These are phyloP conservation scores for Promerops cafer DNA, from an alignment of 2,113 vertebrate genomes.

Conservation along the genomic window DNA sequence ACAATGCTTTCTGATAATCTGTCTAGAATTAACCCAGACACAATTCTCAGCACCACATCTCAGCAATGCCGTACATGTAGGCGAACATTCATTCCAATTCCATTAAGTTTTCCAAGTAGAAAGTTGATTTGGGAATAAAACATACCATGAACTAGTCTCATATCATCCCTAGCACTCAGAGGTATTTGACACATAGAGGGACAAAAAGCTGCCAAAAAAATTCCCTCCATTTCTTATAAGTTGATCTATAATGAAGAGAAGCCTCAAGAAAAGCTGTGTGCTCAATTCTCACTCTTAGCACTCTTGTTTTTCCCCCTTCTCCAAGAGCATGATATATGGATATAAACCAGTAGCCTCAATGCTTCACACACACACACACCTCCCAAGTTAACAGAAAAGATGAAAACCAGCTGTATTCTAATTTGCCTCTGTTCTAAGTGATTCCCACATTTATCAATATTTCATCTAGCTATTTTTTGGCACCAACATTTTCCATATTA, in stretches of 20 bases:
- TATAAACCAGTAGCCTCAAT: constrained; percentile 17
- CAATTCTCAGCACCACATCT: neutral
- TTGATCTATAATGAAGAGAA: neutral
- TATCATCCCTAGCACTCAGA: neutral
- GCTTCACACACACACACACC: neutral
- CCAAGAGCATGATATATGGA: neutral
- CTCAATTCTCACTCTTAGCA: neutral
- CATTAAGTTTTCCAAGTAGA: neutral
- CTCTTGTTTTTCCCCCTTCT: neutral
- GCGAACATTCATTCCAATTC: neutral
- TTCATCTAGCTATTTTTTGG: constrained; percentile 36
- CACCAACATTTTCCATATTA: constrained; percentile 14
- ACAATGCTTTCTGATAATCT: neutral
- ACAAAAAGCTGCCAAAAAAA: neutral
- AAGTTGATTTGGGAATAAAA: neutral
- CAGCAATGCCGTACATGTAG: neutral
- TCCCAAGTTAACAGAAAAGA: constrained; percentile 14
- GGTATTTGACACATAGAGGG: neutral
- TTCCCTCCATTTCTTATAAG: neutral
- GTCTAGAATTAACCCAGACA: neutral
- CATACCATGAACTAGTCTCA: neutral
- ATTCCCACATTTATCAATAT: constrained; percentile 61
- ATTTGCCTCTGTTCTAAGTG: constrained; percentile 26
- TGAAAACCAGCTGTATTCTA: constrained; percentile 47
- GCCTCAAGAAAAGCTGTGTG: neutral